Evolutionary conservation across 2,888 invertebrate genomes (phyloP).

Genomic region (Acanthoscelides obtectus): DNA sequence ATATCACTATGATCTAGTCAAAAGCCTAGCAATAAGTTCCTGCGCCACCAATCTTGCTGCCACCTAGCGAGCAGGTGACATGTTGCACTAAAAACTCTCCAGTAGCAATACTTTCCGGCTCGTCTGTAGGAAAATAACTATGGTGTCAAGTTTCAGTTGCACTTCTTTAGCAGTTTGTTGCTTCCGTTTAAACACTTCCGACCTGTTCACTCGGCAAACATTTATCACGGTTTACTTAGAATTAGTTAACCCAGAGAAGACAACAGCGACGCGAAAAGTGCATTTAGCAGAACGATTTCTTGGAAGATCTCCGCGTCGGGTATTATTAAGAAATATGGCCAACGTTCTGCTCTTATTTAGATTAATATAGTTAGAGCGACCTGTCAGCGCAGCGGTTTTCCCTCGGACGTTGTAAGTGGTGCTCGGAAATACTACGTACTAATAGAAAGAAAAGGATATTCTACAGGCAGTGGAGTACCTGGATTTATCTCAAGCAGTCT

Average conservation of each 20-base stretch:
- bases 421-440: not conserved
- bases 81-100: too few relatives aligned
- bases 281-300: constrained; percentile 23
- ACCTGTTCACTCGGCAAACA: constrained; percentile 5
- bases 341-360: constrained; percentile 12
- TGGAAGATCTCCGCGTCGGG: constrained; percentile 13
- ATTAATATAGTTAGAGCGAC: constrained; percentile 11
- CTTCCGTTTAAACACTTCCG: not conserved
- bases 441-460: not conserved
- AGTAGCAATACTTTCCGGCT: too few relatives aligned
- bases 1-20: too few relatives aligned
- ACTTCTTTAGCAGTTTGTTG: not conserved
- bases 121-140: too few relatives aligned
- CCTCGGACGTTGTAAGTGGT: not conserved
- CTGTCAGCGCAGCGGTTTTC: not conserved
- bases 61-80: too few relatives aligned
- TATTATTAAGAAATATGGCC: constrained; percentile 15
- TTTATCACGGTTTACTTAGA: constrained; percentile 28
- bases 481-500: not conserved
- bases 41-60: too few relatives aligned
- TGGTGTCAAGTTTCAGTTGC: not conserved
- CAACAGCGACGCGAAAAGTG: constrained; percentile 21
- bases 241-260: constrained; percentile 21
- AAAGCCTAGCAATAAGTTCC: too few relatives aligned
- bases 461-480: not conserved